Base-by-base conservation (phyloP, 2,888 invertebrate genomes). In the Agrochola litura region DNA sequence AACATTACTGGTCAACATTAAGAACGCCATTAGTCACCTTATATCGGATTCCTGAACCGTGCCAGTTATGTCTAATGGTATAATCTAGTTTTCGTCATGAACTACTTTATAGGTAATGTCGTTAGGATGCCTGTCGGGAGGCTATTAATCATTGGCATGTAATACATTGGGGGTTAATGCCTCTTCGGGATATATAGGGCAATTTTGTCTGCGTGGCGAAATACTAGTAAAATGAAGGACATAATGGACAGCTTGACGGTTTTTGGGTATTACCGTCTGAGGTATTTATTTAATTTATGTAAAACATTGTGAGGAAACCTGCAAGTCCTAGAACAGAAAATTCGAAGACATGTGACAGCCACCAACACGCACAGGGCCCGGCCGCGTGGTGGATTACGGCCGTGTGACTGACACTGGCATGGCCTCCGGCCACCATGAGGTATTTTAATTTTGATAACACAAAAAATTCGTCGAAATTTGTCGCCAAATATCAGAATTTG, bases 61-160 rank as follows among this genome's bases (percentile, higher is more conserved):
- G 19, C 16, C 43, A 46, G 61, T 52, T 30, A 54, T 12, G 14
- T 25, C 22, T 54, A 25, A 63, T 68, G 37, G 25, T 9, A 12
- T 77, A 54, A 68, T 63, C 49, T 63, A 63, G 77, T 77, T 67
- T 22, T 10, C 19, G 54, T 46, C 37, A 77, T 63, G 22, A 25
- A 6, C 22, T 63, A 22, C 10, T 76, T 77, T 61, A 77, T 68
- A 6, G 77, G 68, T 60, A 46, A 77, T 67, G 25, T 49, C 68
- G 54, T 56, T 63, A 77, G 67, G 43, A 68, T 6, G 52, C n/a
- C 76, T 60, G 61, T 1, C 12, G 52, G 19, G 16, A 12, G 43
- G 25, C 61, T 16, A 77, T 77, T 77, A 68, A 77, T 77, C 77
- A 77, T 77, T 5, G 43, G 9, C n/a, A 46, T 41, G 10, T 25